Conservation (phyloP, 2,797 vertebrate genomes). For the Gymnodraco acuticeps region DNA sequence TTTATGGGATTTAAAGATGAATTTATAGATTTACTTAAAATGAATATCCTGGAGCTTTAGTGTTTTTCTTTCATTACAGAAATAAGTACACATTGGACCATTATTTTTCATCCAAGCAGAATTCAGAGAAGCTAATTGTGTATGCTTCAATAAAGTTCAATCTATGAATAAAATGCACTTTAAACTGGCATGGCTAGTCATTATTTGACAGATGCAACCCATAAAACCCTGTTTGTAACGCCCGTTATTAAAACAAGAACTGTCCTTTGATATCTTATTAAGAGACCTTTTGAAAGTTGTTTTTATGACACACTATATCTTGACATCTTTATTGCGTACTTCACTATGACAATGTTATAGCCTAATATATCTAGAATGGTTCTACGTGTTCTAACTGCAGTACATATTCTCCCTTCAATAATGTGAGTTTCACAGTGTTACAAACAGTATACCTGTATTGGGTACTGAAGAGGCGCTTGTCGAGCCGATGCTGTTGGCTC, state of each 20-base stretch:
- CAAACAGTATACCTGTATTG: constrained; percentile 89
- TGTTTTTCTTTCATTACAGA: not conserved
- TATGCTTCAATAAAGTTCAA: constrained; percentile 1
- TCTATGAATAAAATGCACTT: not conserved
- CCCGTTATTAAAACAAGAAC: not conserved
- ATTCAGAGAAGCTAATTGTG: not conserved
- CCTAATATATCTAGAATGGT: no score
- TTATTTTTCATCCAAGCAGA: constrained; percentile 2
- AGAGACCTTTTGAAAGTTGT: no score
- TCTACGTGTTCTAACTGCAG: not conserved
- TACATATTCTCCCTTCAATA: not conserved
- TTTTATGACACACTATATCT: no score
- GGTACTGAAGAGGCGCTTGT: constrained; percentile 98
- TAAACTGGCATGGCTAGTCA: not conserved
- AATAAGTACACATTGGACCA: not conserved
- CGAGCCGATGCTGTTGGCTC: constrained; percentile 98
- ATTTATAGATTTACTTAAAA: not conserved
- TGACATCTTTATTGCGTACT: no score
- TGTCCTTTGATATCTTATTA: not conserved
- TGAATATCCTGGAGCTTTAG: not conserved
- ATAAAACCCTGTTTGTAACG: constrained; percentile 2
- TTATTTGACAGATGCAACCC: not conserved
- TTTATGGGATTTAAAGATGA: not conserved
- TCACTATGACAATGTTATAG: no score
- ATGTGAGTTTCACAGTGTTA: not conserved